Evolutionary conservation across 2,888 invertebrate species (phyloP).

Genomic region (Eilema caniola): DNA sequence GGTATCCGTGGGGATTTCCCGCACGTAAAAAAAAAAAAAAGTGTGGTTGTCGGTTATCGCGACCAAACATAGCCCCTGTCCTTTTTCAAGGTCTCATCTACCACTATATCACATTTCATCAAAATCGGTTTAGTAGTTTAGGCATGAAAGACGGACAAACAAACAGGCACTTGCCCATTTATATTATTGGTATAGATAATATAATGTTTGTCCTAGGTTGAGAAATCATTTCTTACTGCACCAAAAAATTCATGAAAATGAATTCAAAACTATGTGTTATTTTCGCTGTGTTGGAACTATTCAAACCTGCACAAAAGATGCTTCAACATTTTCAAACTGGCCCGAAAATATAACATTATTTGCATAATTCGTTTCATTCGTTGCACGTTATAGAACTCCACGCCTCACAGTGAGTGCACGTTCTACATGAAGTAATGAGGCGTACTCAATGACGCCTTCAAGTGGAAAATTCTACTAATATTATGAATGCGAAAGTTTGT

Average conservation of each 20-base stretch:
- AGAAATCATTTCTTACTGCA: not conserved
- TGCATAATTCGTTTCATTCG: conserved; percentile 8
- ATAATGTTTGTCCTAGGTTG: not conserved
- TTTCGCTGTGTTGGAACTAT: not conserved
- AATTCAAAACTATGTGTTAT: not conserved
- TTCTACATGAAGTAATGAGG: conserved; percentile 38
- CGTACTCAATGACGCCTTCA: conserved; percentile 39
- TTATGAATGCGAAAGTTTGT: too few species aligned
- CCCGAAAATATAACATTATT: conserved; percentile 2
- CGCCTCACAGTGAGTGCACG: conserved; percentile 16
- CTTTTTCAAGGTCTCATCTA: too few species aligned
- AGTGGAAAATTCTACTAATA: conserved; percentile 17
- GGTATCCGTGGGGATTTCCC: too few species aligned
- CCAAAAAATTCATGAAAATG: not conserved
- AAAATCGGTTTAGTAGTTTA: too few species aligned
- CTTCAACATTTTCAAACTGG: not conserved
- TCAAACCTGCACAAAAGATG: not conserved
- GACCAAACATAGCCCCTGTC: too few species aligned
- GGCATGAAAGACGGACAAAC: too few species aligned
- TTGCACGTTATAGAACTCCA: conserved; percentile 23
- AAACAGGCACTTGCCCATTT: too few species aligned
- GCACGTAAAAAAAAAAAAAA: too few species aligned
- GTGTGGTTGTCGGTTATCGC: too few species aligned
- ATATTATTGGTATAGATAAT: too few species aligned
- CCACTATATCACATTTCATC: too few species aligned